Conservation (phyloP, 2,113 vertebrate species). For the Colistium nudipinnis region DNA sequence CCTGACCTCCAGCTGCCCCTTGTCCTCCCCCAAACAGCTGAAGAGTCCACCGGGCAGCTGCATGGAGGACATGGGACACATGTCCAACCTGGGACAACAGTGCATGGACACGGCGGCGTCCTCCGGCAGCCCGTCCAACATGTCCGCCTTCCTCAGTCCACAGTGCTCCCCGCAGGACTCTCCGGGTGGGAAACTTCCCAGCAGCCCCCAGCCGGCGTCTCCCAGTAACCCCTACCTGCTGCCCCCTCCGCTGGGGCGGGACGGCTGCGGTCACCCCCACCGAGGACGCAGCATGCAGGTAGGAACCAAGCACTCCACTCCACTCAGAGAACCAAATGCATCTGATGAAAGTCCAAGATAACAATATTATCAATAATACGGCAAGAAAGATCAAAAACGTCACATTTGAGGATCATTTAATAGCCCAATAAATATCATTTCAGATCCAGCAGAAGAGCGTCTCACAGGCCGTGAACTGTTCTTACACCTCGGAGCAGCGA, state of each 20-base stretch:
- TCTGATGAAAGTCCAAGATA: too few relatives aligned
- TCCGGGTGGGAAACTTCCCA: constrained; percentile 81
- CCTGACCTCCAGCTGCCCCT: constrained; percentile 87
- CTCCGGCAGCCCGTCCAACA: constrained; percentile 76
- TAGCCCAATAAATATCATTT: too few relatives aligned
- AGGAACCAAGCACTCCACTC: too few relatives aligned
- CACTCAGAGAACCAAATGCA: too few relatives aligned
- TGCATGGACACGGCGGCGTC: constrained; percentile 80
- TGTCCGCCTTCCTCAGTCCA: constrained; percentile 93
- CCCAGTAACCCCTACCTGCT: constrained; percentile 90
- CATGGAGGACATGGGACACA: constrained; percentile 80
- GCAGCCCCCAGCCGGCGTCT: constrained; percentile 90
- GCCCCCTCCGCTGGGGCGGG: constrained; percentile 78
- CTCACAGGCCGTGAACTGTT: constrained; percentile 68
- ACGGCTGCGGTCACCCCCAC: constrained; percentile 80
- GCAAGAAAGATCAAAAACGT: too few relatives aligned
- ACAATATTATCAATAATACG: too few relatives aligned
- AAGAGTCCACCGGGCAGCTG: constrained; percentile 72
- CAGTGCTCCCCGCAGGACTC: constrained; percentile 95
- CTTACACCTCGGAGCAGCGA: constrained; percentile 80
- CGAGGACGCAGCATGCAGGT: constrained; percentile 86
- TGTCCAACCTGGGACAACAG: constrained; percentile 75
- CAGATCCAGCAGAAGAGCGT: constrained; percentile 80
- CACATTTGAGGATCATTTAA: background rate
- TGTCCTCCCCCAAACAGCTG: constrained; percentile 84